A percentile compares a stretch with the other conserved stretches of the same genome.
Conservation (phyloP, 2,113 vertebrate genomes). For the Anhinga rufa region DNA sequence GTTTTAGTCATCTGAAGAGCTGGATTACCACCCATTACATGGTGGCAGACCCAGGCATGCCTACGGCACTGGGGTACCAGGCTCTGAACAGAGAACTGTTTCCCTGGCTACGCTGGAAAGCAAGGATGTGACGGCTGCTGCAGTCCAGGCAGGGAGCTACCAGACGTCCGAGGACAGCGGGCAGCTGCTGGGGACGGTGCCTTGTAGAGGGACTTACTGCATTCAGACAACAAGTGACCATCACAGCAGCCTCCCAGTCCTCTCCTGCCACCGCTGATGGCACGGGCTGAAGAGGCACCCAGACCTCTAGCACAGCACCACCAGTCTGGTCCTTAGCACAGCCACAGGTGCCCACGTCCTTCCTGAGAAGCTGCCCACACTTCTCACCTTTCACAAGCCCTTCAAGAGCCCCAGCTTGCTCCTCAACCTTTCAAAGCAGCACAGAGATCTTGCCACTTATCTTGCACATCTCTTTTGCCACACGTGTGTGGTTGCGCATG, state of each 20-base stretch:
- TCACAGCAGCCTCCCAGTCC: background rate
- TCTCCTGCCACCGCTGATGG: background rate
- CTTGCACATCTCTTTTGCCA: background rate
- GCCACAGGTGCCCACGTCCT: background rate
- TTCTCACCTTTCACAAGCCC: background rate
- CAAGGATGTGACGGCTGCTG: background rate
- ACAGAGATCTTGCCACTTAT: background rate
- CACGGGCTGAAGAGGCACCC: background rate
- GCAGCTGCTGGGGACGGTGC: too few relatives aligned
- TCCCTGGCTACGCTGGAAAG: background rate
- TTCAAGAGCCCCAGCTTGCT: background rate
- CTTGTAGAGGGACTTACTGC: background rate
- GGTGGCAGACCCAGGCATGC: background rate
- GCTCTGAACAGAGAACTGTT: background rate
- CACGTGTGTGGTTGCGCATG: fast-evolving
- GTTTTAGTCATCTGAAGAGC: background rate
- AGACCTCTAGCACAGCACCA: background rate
- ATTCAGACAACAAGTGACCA: background rate
- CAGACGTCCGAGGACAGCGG: fast-evolving
- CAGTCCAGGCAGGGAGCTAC: background rate
- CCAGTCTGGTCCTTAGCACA: background rate
- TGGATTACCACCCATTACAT: fast-evolving
- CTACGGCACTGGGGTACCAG: background rate
- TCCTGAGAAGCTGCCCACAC: background rate
- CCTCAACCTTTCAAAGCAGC: background rate